Evolutionary conservation across 2,888 invertebrate genomes (phyloP).

Genomic region (Caenorhabditis uteleia): DNA sequence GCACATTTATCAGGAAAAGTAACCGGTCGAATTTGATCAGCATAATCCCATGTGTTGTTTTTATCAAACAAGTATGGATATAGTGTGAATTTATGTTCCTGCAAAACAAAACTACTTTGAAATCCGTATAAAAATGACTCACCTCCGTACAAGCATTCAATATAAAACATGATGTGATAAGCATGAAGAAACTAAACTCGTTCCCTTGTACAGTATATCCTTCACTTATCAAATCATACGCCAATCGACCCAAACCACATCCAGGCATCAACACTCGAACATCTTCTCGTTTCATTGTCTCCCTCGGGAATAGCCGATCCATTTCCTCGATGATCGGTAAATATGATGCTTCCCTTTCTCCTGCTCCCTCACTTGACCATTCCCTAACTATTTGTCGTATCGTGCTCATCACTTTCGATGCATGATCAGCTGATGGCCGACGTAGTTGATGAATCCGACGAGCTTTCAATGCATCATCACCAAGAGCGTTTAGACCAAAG

Average conservation of each 20-base stretch:
- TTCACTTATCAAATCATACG: constrained; percentile 87
- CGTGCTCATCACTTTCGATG: constrained; percentile 88
- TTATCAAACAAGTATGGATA: constrained; percentile 95
- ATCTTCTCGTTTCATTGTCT: constrained; percentile 69
- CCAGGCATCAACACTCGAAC: constrained; percentile 89
- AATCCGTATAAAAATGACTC: neutral
- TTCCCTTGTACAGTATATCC: constrained; percentile 95
- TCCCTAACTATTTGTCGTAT: constrained; percentile 95
- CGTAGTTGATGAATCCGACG: constrained; percentile 39
- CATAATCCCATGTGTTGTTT: constrained; percentile 84
- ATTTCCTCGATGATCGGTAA: constrained; percentile 85
- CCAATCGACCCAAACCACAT: constrained; percentile 88
- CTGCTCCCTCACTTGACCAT: constrained; percentile 80
- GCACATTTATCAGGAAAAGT: constrained; percentile 89
- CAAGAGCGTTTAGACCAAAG: constrained; percentile 27
- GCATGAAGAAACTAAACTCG: constrained; percentile 96
- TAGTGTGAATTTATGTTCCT: constrained; percentile 79
- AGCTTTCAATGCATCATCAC: constrained; percentile 32
- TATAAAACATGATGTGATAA: constrained; percentile 93
- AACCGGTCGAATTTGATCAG: constrained; percentile 82
- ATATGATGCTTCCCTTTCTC: constrained; percentile 76
- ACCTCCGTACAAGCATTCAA: constrained; percentile 79
- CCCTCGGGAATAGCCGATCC: constrained; percentile 76
- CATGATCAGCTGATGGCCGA: constrained; percentile 71
- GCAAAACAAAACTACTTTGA: constrained; percentile 7